Conservation (phyloP, 2,888 invertebrate species). For the Caenorhabditis imperialis region DNA sequence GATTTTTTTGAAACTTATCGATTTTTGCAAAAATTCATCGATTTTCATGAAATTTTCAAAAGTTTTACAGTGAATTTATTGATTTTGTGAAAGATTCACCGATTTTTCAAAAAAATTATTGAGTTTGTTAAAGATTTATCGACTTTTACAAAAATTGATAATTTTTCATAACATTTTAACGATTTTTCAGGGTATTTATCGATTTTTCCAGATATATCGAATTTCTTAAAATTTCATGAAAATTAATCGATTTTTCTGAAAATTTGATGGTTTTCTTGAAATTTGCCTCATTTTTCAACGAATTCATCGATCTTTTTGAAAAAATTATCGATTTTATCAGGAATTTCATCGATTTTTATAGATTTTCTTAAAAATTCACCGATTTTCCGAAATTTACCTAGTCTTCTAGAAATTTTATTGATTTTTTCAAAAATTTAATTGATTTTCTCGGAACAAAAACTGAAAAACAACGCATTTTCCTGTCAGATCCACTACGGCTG, state of each 20-base stretch:
- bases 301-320: not conserved
- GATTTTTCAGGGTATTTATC: not conserved
- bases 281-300: not conserved
- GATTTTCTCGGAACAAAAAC: too few species aligned
- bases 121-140: not conserved
- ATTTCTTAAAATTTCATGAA: too few species aligned
- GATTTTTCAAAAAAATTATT: not conserved
- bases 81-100: not conserved
- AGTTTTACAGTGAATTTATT: too few species aligned
- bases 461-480: too few species aligned
- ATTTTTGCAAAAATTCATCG: slow-evolving; percentile 3
- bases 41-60: not conserved
- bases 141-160: too few species aligned
- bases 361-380: not conserved
- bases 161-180: too few species aligned
- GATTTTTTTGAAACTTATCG: not conserved
- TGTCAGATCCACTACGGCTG: slow-evolving; percentile 68
- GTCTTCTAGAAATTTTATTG: not conserved
- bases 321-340: slow-evolving; percentile 1
- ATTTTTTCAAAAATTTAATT: not conserved
- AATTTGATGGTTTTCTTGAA: not conserved
- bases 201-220: too few species aligned
- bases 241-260: not conserved
- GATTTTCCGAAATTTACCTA: not conserved
- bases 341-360: slow-evolving; percentile 3